Conservation (phyloP, 2,888 invertebrate species). For the Epistrophella euchroma region DNA sequence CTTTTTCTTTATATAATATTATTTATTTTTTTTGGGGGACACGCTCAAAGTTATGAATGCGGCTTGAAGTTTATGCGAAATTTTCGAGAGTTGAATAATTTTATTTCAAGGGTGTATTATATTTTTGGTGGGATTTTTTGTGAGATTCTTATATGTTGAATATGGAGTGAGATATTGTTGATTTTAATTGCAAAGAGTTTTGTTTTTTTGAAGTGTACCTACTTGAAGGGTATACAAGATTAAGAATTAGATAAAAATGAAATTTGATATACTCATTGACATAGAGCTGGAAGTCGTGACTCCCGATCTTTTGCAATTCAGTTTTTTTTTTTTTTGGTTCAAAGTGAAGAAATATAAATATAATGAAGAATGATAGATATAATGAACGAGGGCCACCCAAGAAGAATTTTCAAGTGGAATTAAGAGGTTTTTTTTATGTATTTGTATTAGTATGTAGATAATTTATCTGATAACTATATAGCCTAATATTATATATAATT, state of each 20-base stretch:
- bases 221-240: conserved; percentile 5
- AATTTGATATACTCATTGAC: conserved; percentile 13
- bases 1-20: neutral
- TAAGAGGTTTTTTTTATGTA: no score
- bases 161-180: neutral
- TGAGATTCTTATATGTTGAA: neutral
- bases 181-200: conserved; percentile 14
- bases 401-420: neutral
- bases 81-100: conserved; percentile 62
- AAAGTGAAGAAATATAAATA: no score
- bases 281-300: conserved; percentile 7
- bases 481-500: no score
- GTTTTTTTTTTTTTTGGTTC: no score
- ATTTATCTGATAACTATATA: no score
- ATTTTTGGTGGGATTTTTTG: conserved; percentile 14
- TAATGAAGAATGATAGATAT: no score
- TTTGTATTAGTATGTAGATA: no score
- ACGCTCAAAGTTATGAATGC: conserved; percentile 47
- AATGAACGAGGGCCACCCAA: neutral
- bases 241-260: neutral
- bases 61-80: conserved; percentile 61
- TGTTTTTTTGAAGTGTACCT: conserved; percentile 1
- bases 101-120: conserved; percentile 32
- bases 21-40: conserved; percentile 6
- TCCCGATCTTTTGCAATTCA: neutral